phyloP scores from a whole-genome alignment of 2,888 invertebrate genomes.

The Empis stercorea region DNA sequence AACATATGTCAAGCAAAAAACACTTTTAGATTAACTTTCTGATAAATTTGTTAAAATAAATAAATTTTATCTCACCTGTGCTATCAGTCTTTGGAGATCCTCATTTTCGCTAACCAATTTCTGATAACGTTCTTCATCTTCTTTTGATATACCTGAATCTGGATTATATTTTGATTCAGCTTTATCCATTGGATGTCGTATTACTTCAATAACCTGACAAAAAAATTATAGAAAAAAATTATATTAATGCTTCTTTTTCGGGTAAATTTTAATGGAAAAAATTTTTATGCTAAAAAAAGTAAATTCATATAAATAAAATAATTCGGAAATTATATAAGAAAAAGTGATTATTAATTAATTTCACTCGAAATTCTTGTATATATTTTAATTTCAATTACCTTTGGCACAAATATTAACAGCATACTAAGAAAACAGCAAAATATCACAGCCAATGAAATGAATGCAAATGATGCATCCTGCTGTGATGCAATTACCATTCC shows the following conservation, averaged over 20 bases:
- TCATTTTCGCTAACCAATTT: slow-evolving; percentile 90
- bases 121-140: slow-evolving; percentile 90
- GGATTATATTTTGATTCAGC: slow-evolving; percentile 80
- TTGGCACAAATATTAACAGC: slow-evolving; percentile 96
- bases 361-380: not conserved
- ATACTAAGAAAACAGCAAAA: slow-evolving; percentile 98
- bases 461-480: slow-evolving; percentile 95
- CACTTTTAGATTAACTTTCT: not conserved
- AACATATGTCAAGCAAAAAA: not conserved
- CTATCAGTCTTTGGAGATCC: slow-evolving; percentile 87
- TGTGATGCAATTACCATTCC: slow-evolving; percentile 94
- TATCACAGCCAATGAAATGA: slow-evolving; percentile 89
- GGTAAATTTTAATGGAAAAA: no score
- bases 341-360: no score
- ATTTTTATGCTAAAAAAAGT: no score
- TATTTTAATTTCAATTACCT: slow-evolving; percentile 45
- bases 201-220: slow-evolving; percentile 67
- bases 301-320: no score
- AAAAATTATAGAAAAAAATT: not conserved
- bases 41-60: not conserved
- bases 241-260: no score
- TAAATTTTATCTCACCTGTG: slow-evolving; percentile 65
- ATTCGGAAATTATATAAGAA: no score
- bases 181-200: slow-evolving; percentile 77
- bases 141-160: slow-evolving; percentile 67